Conservation (phyloP, 2,113 vertebrate genomes). For the Bambusicola thoracicus region DNA sequence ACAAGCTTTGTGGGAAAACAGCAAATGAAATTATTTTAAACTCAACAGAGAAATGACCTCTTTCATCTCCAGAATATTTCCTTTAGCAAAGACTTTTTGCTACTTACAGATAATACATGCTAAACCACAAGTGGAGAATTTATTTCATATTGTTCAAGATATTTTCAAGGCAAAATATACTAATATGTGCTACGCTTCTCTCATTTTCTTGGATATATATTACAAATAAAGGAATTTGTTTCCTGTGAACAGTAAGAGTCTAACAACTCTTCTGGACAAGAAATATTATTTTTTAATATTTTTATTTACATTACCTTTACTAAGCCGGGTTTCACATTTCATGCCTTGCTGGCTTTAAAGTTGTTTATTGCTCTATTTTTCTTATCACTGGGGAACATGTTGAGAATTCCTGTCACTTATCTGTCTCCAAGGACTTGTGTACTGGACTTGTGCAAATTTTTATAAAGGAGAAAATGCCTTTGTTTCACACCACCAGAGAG, state of each 20-base stretch:
- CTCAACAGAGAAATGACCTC: neutral
- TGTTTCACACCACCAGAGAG: constrained; percentile 72
- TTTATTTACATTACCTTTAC: constrained; percentile 51
- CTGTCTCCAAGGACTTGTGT: constrained; percentile 37
- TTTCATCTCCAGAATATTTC: neutral
- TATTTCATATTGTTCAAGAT: neutral
- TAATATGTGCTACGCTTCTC: neutral
- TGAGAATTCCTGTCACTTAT: constrained; percentile 61
- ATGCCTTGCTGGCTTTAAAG: constrained; percentile 51
- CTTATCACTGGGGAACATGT: constrained; percentile 67
- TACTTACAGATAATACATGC: neutral
- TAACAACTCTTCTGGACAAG: constrained; percentile 22
- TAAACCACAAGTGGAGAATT: neutral
- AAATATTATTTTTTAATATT: constrained; percentile 8
- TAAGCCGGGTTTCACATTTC: constrained; percentile 61
- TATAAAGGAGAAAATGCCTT: constrained; percentile 1
- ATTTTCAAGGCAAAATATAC: neutral
- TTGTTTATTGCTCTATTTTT: constrained; percentile 61
- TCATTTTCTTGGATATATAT: neutral
- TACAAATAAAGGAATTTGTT: neutral
- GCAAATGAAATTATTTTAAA: neutral
- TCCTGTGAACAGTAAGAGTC: neutral
- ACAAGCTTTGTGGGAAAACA: neutral
- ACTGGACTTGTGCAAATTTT: constrained; percentile 19
- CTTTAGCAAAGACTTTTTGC: neutral